A percentile compares a stretch with the other conserved stretches of the same genome.
These are phyloP conservation scores for Ennomos erosarius DNA, from an alignment of 2,888 invertebrate genomes.

Conservation along the genomic window DNA sequence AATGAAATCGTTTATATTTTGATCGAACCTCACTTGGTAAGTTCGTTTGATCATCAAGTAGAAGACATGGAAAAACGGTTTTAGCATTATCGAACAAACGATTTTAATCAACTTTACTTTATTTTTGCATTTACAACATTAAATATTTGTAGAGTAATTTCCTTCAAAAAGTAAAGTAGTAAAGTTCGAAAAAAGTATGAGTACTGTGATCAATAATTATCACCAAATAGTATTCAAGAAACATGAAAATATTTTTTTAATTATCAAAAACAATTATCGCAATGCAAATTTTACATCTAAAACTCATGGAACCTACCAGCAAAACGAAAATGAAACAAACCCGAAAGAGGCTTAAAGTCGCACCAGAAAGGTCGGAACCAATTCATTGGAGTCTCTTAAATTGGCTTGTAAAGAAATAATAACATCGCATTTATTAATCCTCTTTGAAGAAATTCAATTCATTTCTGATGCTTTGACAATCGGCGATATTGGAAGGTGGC, in stretches of 20 bases:
- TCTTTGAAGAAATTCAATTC: slow-evolving; percentile 40
- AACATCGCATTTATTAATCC: slow-evolving; percentile 35
- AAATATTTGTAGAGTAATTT: too few species aligned
- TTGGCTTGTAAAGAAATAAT: slow-evolving; percentile 41
- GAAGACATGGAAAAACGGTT: too few species aligned
- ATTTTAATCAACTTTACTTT: too few species aligned
- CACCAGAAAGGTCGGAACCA: slow-evolving; percentile 21
- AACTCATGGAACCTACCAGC: slow-evolving; percentile 10
- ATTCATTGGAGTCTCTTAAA: slow-evolving; percentile 35
- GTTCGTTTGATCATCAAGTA: too few species aligned
- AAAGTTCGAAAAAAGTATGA: too few species aligned
- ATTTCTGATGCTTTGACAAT: slow-evolving; percentile 39
- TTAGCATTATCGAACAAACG: too few species aligned
- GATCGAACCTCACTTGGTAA: too few species aligned
- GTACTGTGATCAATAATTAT: too few species aligned
- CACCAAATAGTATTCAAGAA: background rate
- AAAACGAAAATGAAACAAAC: slow-evolving; percentile 15
- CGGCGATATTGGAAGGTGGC: slow-evolving; percentile 38
- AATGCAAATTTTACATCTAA: background rate
- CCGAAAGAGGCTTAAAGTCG: slow-evolving; percentile 19
- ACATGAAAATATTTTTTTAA: slow-evolving; percentile 6
- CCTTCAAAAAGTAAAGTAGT: too few species aligned
- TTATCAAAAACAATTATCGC: slow-evolving; percentile 15
- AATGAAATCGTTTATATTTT: too few species aligned
- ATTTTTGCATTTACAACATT: too few species aligned